These are phyloP conservation scores for Arenicola marina DNA, from an alignment of 2,888 invertebrate genomes.

Conservation along the genomic window DNA sequence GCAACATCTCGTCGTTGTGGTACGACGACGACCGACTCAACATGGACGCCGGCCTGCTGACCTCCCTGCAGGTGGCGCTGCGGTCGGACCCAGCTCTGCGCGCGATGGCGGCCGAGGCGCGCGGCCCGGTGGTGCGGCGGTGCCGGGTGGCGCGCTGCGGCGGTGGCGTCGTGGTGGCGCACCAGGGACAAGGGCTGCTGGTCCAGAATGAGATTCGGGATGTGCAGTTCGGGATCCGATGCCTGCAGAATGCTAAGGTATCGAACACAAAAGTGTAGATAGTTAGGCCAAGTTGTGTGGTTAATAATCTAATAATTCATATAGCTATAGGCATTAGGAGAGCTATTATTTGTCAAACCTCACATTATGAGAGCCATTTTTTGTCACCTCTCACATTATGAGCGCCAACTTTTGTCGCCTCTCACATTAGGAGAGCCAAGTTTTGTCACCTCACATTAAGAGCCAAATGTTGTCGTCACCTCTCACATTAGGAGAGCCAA, in stretches of 20 bases:
- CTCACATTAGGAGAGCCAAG: too few species aligned
- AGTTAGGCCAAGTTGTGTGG: too few species aligned
- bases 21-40: neutral
- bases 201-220: slow-evolving; percentile 48
- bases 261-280: too few species aligned
- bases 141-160: slow-evolving; percentile 49
- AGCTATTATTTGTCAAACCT: too few species aligned
- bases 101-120: neutral
- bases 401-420: too few species aligned
- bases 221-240: slow-evolving; percentile 52
- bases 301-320: too few species aligned
- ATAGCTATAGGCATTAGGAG: too few species aligned
- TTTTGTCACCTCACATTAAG: too few species aligned
- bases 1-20: neutral
- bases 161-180: slow-evolving; percentile 46
- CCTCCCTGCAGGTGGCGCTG: neutral
- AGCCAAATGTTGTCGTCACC: too few species aligned
- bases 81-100: neutral
- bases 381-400: too few species aligned
- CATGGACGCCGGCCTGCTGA: slow-evolving; percentile 2
- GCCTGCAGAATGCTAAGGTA: slow-evolving; percentile 53
- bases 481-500: too few species aligned
- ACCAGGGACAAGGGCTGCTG: slow-evolving; percentile 47
- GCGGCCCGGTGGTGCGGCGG: slow-evolving; percentile 44
- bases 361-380: too few species aligned